Conservation (phyloP, 2,888 invertebrate species). For the Dryomyza anilis region DNA sequence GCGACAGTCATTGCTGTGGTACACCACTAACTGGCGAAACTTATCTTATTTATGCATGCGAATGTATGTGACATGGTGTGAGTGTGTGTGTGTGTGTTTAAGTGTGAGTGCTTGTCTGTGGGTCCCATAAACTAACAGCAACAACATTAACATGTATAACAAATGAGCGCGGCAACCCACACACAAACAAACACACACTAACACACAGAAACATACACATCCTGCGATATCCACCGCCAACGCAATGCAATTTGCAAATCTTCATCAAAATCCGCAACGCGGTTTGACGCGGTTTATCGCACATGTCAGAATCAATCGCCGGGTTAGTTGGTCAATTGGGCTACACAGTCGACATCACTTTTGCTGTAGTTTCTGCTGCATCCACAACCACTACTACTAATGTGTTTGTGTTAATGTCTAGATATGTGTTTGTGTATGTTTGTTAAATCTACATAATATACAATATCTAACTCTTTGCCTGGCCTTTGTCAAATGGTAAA, state of each 20-base stretch:
- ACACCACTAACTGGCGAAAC: constrained; percentile 29
- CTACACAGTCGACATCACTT: too few species aligned
- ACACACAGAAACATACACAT: too few species aligned
- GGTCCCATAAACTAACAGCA: neutral
- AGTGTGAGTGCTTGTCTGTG: constrained; percentile 13
- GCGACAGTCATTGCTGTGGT: constrained; percentile 18
- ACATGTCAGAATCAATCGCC: constrained; percentile 35
- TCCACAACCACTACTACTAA: constrained; percentile 14
- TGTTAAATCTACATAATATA: too few species aligned
- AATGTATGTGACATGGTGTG: constrained; percentile 5
- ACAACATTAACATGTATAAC: neutral
- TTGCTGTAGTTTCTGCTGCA: constrained; percentile 31
- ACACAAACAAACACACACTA: neutral
- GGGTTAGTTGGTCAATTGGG: constrained; percentile 32
- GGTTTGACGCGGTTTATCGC: constrained; percentile 32
- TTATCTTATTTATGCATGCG: constrained; percentile 30
- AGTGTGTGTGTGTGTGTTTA: neutral
- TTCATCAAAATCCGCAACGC: constrained; percentile 26
- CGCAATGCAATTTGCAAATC: constrained; percentile 30
- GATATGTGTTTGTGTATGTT: neutral
- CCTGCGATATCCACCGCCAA: too few species aligned
- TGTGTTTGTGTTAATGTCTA: neutral
- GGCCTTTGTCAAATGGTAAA: too few species aligned
- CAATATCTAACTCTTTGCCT: too few species aligned
- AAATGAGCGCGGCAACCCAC: too few species aligned